Evolutionary conservation across 2,888 invertebrate species (phyloP).

Genomic region (Rotaria socialis): DNA sequence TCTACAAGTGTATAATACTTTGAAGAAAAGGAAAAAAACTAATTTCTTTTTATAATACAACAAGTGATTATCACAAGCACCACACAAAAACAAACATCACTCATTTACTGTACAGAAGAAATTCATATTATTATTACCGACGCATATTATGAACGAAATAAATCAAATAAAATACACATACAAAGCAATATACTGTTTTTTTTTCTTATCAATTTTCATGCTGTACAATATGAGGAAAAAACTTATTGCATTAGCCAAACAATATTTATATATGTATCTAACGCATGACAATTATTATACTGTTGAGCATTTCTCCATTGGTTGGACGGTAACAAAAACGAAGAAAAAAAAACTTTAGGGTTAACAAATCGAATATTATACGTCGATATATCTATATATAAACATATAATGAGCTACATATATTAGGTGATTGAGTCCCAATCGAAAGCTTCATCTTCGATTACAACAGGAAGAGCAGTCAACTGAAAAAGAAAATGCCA

Average conservation of each 20-base stretch:
- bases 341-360: not conserved
- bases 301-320: not conserved
- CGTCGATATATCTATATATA: not conserved
- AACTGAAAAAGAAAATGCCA: not conserved
- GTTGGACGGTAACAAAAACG: not conserved
- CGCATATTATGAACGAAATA: not conserved
- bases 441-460: not conserved
- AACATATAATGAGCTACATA: not conserved
- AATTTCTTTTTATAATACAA: not conserved
- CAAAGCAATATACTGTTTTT: not conserved
- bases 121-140: not conserved
- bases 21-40: not conserved
- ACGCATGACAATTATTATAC: not conserved
- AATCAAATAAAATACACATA: not conserved
- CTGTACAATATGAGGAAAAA: not conserved
- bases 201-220: not conserved
- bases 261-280: not conserved
- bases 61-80: not conserved
- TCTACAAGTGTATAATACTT: not conserved
- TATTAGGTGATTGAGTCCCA: constrained; percentile 25
- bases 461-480: not conserved
- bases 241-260: not conserved
- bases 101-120: not conserved
- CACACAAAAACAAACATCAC: not conserved
- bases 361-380: not conserved